Evolutionary conservation across 37 sponge, comb jelly and placozoan species (phyloP).

Genomic region (Mnemiopsis leidyi): DNA sequence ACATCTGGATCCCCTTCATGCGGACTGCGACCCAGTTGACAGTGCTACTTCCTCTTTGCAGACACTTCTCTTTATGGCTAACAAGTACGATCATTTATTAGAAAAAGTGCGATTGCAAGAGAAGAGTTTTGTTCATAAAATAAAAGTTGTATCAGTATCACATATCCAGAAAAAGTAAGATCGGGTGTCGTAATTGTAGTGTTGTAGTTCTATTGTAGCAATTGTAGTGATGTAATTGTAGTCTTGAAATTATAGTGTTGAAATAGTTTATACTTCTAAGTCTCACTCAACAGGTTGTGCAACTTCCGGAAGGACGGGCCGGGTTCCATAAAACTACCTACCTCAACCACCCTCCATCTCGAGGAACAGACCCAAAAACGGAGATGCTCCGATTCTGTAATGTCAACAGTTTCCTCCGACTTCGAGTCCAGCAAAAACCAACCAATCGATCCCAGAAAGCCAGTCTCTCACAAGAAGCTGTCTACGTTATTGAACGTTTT

Average conservation of each 20-base stretch:
- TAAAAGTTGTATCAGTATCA: too few relatives aligned
- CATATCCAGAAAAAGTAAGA: too few relatives aligned
- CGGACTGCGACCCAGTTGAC: neutral
- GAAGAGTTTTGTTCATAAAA: too few relatives aligned
- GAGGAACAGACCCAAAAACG: neutral
- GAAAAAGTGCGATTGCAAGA: too few relatives aligned
- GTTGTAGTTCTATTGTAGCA: neutral
- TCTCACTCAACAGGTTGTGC: constrained; percentile 39
- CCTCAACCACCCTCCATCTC: neutral
- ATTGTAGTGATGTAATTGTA: too few relatives aligned
- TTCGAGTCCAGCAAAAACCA: neutral
- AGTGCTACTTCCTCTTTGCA: constrained; percentile 1
- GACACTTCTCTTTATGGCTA: constrained; percentile 11
- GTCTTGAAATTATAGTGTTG: too few relatives aligned
- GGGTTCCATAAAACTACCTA: constrained; percentile 52
- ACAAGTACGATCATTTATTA: too few relatives aligned
- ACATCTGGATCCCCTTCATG: neutral
- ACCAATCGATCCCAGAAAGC: neutral
- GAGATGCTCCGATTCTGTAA: neutral
- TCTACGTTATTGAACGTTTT: constrained; percentile 21
- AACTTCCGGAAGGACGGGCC: constrained; percentile 62
- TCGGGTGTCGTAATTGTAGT: neutral
- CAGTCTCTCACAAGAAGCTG: neutral
- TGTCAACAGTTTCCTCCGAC: neutral
- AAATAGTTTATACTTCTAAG: too few relatives aligned